Evolutionary conservation across 2,888 invertebrate species (phyloP).

Genomic region (Drosophila ustulata): DNA sequence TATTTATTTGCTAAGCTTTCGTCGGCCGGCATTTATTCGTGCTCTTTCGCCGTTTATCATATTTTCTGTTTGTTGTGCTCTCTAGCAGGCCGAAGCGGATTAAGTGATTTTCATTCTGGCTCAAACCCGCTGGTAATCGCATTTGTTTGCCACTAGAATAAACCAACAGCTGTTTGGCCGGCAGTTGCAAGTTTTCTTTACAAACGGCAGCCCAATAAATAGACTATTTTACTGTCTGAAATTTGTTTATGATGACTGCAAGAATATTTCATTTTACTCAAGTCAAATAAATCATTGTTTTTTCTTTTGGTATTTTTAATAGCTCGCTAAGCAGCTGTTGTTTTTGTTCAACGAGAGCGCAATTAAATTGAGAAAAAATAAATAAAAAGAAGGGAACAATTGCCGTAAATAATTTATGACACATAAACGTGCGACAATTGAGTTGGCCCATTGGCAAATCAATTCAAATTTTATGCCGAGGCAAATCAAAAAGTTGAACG

Average conservation of each 20-base stretch:
- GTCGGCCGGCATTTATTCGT: constrained; percentile 20
- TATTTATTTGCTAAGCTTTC: constrained; percentile 52
- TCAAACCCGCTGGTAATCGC: constrained; percentile 31
- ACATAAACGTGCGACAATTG: constrained; percentile 66
- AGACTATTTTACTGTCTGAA: neutral
- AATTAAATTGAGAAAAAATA: constrained; percentile 46
- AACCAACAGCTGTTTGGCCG: neutral
- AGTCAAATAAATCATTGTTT: neutral
- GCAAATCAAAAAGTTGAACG: constrained; percentile 66
- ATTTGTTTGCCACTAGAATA: constrained; percentile 14
- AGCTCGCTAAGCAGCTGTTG: constrained; percentile 11
- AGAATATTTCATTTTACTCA: neutral
- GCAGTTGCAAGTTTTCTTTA: neutral
- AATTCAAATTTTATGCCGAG: constrained; percentile 62
- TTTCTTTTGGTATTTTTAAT: neutral
- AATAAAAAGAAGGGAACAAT: constrained; percentile 15
- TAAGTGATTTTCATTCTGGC: constrained; percentile 47
- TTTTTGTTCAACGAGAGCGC: constrained; percentile 42
- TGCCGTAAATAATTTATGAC: constrained; percentile 62
- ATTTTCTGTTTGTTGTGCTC: constrained; percentile 38
- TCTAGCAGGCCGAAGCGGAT: constrained; percentile 17
- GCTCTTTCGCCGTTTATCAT: constrained; percentile 31
- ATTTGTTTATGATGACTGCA: neutral
- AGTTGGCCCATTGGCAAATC: constrained; percentile 38
- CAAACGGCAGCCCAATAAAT: neutral